Base-by-base conservation (phyloP, 2,888 invertebrate species). In the Aleiodes leptofemur region DNA sequence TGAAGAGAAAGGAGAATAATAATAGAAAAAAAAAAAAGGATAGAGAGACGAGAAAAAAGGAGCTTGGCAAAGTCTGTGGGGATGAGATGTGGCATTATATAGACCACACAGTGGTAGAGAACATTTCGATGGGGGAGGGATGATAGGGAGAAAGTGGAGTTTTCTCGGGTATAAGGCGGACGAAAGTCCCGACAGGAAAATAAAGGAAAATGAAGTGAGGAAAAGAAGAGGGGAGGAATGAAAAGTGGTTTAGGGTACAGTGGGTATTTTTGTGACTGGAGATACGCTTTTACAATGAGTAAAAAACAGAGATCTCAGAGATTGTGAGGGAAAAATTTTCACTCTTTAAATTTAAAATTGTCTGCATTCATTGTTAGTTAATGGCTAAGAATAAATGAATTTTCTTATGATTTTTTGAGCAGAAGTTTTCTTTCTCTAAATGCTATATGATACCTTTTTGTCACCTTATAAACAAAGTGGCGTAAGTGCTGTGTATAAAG, bases 251-350 rank as follows among this genome's bases (percentile, higher is more conserved):
- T 78, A 71, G 78, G 80, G 79, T 77, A 69, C 78, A 79, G 72
- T 79, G 6, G 79, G 81, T 83, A 84, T 85, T 83, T 82, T 59
- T 81, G 79, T 78, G 83, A 78, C 77, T 70, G 72, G 80, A 69
- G 70, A 57, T 56, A 48, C 48, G 74, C 23, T 23, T 38, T 29
- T 38, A 16, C 43, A 55, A 71, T 14, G 34, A 75, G 66, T 23
- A 11, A 43, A 51, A 34, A 51, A 48, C n/a, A 11, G 64, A 66
- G 72, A 38, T 38, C 11, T 13, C 38, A 14, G n/a, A 14, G 14
- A 61, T 43, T 61, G 61, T 23, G 0, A 3, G 7, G 38, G 57
- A 23, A 70, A 56, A 38, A 43, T n/a, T 43, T 61, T 61, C 43
- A 43, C 16, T 61, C n/a, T 43, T 38, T 38, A 38, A 64, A 38